Conservation (phyloP, 2,888 invertebrate genomes). For the Tetranychus piercei region DNA sequence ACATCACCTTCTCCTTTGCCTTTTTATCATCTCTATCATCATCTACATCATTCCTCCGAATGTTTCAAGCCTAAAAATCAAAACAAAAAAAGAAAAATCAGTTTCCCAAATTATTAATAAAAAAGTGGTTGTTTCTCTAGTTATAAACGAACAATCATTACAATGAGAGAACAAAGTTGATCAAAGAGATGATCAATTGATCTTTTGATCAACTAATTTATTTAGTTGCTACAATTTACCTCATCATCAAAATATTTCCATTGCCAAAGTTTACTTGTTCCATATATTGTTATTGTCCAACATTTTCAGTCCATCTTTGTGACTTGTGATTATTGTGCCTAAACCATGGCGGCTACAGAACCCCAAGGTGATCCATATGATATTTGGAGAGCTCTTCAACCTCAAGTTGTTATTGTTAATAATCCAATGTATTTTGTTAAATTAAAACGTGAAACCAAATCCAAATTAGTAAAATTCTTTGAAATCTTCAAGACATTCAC, state of each 20-base stretch:
- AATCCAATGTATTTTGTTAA: slow-evolving; percentile 28
- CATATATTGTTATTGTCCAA: background rate
- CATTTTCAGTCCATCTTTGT: background rate
- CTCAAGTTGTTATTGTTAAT: slow-evolving; percentile 8
- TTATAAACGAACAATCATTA: too few relatives aligned
- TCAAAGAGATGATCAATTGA: too few relatives aligned
- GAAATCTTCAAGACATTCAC: slow-evolving; percentile 41
- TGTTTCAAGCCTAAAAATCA: background rate
- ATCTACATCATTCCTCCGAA: background rate
- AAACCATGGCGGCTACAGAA: background rate
- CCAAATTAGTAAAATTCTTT: slow-evolving; percentile 25
- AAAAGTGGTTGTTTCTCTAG: too few relatives aligned
- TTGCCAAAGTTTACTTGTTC: too few relatives aligned
- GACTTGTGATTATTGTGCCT: background rate
- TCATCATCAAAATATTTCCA: too few relatives aligned
- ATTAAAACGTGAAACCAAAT: slow-evolving; percentile 24
- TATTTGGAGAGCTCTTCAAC: slow-evolving; percentile 6
- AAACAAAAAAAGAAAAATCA: background rate
- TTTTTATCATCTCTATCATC: background rate
- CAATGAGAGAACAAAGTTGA: too few relatives aligned
- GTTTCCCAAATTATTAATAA: too few relatives aligned
- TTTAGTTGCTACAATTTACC: too few relatives aligned
- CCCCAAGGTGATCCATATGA: slow-evolving; percentile 4
- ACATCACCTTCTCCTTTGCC: background rate
- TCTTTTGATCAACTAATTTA: too few relatives aligned